A percentile compares a stretch with the other conserved stretches of the same genome.
phyloP scores from a whole-genome alignment of 2,113 vertebrate species.

The Dermatemys mawii region DNA sequence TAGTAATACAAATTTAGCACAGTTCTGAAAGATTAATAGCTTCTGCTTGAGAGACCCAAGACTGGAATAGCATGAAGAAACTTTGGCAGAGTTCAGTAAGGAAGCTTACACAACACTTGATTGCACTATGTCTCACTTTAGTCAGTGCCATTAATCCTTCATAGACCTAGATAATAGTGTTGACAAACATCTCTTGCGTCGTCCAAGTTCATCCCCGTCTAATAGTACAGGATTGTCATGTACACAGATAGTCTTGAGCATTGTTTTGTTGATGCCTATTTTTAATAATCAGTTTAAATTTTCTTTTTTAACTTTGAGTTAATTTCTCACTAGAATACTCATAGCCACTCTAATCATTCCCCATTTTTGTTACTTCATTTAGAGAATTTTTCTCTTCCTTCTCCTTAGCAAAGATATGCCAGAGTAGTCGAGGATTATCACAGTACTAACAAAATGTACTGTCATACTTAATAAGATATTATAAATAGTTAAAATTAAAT shows the following conservation, averaged over 20 bases:
- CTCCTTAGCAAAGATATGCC: not conserved
- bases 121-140: not conserved
- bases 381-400: not conserved
- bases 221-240: not conserved
- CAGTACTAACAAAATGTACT: not conserved
- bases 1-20: not conserved
- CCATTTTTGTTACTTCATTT: not conserved
- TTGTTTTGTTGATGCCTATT: not conserved
- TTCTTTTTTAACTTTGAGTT: not conserved
- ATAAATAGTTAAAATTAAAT: not conserved
- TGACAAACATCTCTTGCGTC: not conserved
- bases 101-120: not conserved
- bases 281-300: not conserved
- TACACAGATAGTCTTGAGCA: not conserved
- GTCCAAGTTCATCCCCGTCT: not conserved
- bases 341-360: not conserved
- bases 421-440: not conserved
- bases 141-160: not conserved
- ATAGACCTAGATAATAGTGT: not conserved
- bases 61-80: not conserved
- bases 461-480: not conserved
- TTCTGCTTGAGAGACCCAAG: not conserved
- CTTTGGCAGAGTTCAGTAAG: not conserved
- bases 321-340: not conserved
- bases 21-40: not conserved